Conservation (phyloP, 1,140 invertebrate genomes). For the Portunus trituberculatus region DNA sequence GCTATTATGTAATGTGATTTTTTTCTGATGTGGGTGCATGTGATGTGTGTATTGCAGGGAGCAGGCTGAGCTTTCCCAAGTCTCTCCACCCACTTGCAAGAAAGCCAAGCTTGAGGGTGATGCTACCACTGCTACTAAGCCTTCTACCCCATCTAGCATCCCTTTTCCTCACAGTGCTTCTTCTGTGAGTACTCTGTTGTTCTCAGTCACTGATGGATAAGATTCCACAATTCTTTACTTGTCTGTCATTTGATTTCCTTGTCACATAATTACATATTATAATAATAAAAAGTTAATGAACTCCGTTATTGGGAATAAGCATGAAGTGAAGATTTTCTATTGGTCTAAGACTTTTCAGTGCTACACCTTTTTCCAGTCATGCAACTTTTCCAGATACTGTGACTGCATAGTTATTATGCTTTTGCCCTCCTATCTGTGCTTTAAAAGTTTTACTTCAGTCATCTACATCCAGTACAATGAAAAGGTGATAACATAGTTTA, state of each 20-base stretch:
- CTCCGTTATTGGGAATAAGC: too few relatives aligned
- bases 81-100: neutral
- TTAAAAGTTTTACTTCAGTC: too few relatives aligned
- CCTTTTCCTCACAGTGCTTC: neutral
- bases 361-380: too few relatives aligned
- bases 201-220: neutral
- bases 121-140: neutral
- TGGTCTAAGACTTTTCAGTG: too few relatives aligned
- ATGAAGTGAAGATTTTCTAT: too few relatives aligned
- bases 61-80: neutral
- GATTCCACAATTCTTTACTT: neutral
- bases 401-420: too few relatives aligned
- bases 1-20: too few relatives aligned
- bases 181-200: neutral
- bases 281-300: too few relatives aligned
- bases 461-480: too few relatives aligned
- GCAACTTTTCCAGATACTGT: too few relatives aligned
- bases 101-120: neutral
- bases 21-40: neutral
- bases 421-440: too few relatives aligned
- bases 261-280: too few relatives aligned
- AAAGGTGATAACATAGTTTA: neutral
- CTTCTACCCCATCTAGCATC: neutral
- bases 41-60: conserved; percentile 2
- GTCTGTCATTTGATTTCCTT: neutral